Base-by-base conservation (phyloP, 2,113 vertebrate species). In the Melanerpes formicivorus region DNA sequence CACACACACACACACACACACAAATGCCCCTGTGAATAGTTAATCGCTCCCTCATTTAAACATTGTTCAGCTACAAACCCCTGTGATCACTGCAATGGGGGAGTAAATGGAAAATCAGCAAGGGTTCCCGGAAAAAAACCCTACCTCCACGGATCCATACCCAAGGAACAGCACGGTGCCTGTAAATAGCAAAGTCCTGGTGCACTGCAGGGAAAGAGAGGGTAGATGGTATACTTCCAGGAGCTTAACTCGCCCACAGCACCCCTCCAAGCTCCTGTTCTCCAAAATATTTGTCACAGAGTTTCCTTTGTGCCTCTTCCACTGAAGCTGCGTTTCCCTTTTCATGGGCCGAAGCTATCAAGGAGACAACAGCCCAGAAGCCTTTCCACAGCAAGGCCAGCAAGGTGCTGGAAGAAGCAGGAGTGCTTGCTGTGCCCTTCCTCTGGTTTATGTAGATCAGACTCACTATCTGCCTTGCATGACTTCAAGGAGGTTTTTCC, bases 401-500 rank as follows among this genome's bases (percentile, higher is more conserved):
- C 30, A 5, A 6, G 66, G 59, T 58, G 42, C 50, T 15, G 8
- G 17, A 32, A 74, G 27, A 19, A 67, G 32, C 52, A n/a, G 37
- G 21, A 12, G 25, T 4, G 11, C 11, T 84, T 44, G 26, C 29
- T 54, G 26, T 60, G 62, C 34, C 56, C 48, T 69, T 71, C 79
- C 10, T 37, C 42, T 63, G 58, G 15, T 60, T 84, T 66, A 5
- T 26, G 67, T 19, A 86, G 70, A n/a, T 74, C 78, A 52, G 84
- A 32, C 10, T 42, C 12, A 1, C 73, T n/a, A 16, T 63, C 80
- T 80, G 86, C 34, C 86, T 90, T 58, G 66, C 63, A 55, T 60
- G 74, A 89, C 70, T 71, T 84, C 40, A 90, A 54, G 40, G 72
- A 92, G 88, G 70, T 42, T 95, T 93, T 92, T 60, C 73, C 90